Percentiles rank a stretch among this genome's conserved stretches.
These are phyloP conservation scores for Cyphomyrus plagiostoma DNA, from an alignment of 2,113 vertebrate species.

Conservation along the genomic window DNA sequence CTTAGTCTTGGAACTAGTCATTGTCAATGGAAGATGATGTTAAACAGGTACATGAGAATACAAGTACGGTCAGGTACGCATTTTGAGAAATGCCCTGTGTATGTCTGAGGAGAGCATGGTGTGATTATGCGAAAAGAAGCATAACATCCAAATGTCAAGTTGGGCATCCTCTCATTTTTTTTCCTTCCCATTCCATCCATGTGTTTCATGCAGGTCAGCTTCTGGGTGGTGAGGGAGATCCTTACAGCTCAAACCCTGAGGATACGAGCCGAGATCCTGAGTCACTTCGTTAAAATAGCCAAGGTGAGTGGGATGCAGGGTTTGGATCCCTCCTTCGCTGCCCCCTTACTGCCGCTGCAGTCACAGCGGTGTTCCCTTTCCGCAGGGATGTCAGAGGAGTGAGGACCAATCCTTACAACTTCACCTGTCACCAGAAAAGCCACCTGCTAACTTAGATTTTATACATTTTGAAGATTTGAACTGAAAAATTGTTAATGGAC, in stretches of 20 bases:
- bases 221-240: slow-evolving; percentile 95
- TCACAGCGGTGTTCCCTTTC: not conserved
- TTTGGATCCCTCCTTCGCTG: not conserved
- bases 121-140: not conserved
- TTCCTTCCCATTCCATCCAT: not conserved
- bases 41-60: not conserved
- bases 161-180: not conserved
- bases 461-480: not conserved
- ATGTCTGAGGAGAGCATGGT: not conserved
- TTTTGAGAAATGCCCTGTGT: not conserved
- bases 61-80: not conserved
- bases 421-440: not conserved
- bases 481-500: not conserved
- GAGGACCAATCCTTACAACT: not conserved
- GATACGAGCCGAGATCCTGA: slow-evolving; percentile 88
- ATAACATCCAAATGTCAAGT: not conserved
- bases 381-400: not conserved
- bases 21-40: not conserved
- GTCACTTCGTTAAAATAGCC: slow-evolving; percentile 95
- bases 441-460: not conserved
- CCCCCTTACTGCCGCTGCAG: not conserved
- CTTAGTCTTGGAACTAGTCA: not conserved
- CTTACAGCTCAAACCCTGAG: slow-evolving; percentile 91
- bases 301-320: slow-evolving; percentile 69
- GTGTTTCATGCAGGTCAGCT: slow-evolving; percentile 75